phyloP scores from a whole-genome alignment of 2,888 invertebrate species.

The Flabesymbios commensalis region DNA sequence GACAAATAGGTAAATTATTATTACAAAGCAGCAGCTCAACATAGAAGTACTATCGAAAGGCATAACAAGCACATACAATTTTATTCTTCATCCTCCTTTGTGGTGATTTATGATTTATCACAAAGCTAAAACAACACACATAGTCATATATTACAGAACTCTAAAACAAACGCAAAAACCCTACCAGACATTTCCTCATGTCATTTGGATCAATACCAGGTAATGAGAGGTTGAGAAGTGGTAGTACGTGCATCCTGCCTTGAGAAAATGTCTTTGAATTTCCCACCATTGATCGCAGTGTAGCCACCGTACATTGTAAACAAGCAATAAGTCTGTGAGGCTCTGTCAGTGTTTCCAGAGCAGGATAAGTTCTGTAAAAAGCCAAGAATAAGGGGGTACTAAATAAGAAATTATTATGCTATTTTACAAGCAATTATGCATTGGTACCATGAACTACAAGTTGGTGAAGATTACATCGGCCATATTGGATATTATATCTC shows the following conservation, averaged over 20 bases:
- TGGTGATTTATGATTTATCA: too few species aligned
- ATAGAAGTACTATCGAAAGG: background rate
- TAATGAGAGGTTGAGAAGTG: conserved; percentile 76
- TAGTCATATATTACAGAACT: too few species aligned
- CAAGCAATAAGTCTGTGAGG: conserved; percentile 71
- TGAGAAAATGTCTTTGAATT: conserved; percentile 63
- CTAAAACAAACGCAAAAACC: too few species aligned
- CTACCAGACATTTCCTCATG: conserved; percentile 66
- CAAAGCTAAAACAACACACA: too few species aligned
- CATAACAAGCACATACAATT: too few species aligned
- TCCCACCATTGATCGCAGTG: conserved; percentile 65
- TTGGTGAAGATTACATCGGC: too few species aligned
- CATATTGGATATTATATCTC: too few species aligned
- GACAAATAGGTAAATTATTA: background rate
- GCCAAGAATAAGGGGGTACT: too few species aligned
- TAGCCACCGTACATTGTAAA: conserved; percentile 61
- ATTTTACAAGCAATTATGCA: too few species aligned
- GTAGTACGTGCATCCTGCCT: conserved; percentile 78
- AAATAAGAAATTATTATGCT: too few species aligned
- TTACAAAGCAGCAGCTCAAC: background rate
- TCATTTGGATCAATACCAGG: conserved; percentile 93
- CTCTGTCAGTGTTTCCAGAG: conserved; percentile 84
- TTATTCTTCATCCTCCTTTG: too few species aligned
- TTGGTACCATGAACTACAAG: too few species aligned
- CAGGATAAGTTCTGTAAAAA: conserved; percentile 68